These are phyloP conservation scores for Macrobrachium nipponense DNA, from an alignment of 1,140 invertebrate species.

Conservation along the genomic window DNA sequence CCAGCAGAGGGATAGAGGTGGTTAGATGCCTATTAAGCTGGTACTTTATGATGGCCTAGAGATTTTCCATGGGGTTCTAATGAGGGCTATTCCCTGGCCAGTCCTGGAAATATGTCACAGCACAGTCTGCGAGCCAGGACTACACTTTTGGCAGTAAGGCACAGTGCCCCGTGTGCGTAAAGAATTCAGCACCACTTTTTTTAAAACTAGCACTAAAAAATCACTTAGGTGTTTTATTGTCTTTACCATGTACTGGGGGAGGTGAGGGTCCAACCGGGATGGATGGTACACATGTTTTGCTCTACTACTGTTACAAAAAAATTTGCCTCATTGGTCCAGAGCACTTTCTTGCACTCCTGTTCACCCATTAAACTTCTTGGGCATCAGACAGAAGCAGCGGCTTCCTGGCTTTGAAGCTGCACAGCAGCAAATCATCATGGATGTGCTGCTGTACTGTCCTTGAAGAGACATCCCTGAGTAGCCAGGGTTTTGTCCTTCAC, in stretches of 20 bases:
- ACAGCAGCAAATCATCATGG: not conserved
- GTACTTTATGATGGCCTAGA: not conserved
- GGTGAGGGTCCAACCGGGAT: not conserved
- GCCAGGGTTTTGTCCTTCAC: not conserved
- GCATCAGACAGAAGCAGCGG: not conserved
- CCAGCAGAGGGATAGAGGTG: not conserved
- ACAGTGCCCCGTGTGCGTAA: not conserved
- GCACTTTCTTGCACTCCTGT: not conserved
- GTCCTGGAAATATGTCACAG: not conserved
- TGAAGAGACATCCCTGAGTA: not conserved
- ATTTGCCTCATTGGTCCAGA: conserved; percentile 18
- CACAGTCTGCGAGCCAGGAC: conserved; percentile 2
- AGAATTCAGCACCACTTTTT: not conserved
- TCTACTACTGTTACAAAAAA: conserved; percentile 18
- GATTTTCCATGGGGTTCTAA: conserved; percentile 14
- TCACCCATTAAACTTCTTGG: not conserved
- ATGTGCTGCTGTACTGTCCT: not conserved
- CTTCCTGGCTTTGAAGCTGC: not conserved
- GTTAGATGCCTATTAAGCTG: not conserved
- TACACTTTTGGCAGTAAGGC: too few species aligned
- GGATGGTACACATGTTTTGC: not conserved
- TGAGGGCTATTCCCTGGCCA: conserved; percentile 5
- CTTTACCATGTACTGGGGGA: not conserved
- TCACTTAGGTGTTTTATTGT: not conserved
- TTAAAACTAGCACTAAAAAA: conserved; percentile 2